Conservation (phyloP, 2,888 invertebrate genomes). For the Standfussiana lucernea region DNA sequence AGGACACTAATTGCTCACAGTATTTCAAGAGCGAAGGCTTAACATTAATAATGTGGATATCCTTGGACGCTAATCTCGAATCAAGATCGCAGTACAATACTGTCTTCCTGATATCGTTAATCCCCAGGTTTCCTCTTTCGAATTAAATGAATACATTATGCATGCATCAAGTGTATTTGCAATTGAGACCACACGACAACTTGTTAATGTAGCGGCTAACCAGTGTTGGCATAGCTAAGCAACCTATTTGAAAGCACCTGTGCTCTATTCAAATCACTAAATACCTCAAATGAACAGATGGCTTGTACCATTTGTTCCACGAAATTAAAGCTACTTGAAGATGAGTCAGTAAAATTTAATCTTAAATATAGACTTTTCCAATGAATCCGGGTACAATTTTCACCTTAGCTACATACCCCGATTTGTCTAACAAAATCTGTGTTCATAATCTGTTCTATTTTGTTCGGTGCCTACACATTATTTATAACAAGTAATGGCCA, state of each 20-base stretch:
- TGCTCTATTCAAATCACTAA: conserved; percentile 52
- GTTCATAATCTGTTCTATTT: conserved; percentile 82
- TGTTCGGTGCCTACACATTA: conserved; percentile 78
- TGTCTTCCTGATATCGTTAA: conserved; percentile 55
- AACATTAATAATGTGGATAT: conserved; percentile 23
- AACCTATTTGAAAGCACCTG: conserved; percentile 59
- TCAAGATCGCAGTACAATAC: conserved; percentile 29
- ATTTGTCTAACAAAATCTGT: conserved; percentile 69
- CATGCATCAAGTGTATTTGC: conserved; percentile 57
- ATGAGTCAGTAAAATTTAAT: conserved; percentile 24
- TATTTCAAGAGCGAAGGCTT: conserved; percentile 34
- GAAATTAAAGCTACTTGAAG: conserved; percentile 16
- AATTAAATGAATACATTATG: conserved; percentile 60
- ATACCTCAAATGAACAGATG: conserved; percentile 46
- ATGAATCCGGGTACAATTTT: conserved; percentile 44
- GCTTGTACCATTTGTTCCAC: conserved; percentile 7
- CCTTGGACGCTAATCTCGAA: conserved; percentile 37
- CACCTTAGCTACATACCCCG: conserved; percentile 47
- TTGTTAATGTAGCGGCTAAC: conserved; percentile 55
- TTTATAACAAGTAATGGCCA: conserved; percentile 81
- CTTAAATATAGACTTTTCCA: conserved; percentile 44
- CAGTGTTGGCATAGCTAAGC: conserved; percentile 51
- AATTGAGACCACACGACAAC: conserved; percentile 64
- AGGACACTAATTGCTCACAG: conserved; percentile 14
- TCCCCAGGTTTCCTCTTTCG: conserved; percentile 50